Base-by-base conservation (phyloP, 1,140 invertebrate species). In the Meloidogyne hapla region DNA sequence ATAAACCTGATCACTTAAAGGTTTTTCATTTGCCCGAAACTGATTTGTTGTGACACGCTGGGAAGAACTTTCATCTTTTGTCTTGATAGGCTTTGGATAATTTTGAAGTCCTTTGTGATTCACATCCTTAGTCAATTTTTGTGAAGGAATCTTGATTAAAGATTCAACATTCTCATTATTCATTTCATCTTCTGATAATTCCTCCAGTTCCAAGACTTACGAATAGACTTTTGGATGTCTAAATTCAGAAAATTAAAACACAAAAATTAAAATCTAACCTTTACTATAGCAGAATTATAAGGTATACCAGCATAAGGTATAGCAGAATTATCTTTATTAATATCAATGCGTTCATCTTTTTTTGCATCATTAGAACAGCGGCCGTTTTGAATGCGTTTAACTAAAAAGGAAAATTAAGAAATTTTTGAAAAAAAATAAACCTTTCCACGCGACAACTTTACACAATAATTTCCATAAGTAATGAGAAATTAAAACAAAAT, bases 401-500 rank as follows among this genome's bases (percentile, higher is more conserved):
- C 18, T 56, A n/a, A 9, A 15, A 69, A 40, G 4, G 0, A 38
- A 33, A 33, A 18, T 1, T 10, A n/a, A n/a, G n/a, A n/a, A n/a
- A n/a, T n/a, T n/a, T n/a, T n/a, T n/a, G n/a, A n/a, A n/a, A 18
- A 38, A 69, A 45, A 40, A 9, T 2, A 8, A 18, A 70, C 69
- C 69, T 70, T 45, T 70, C 69, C 69, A 70, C 0, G 13, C 9
- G 25, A 42, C 5, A 9, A 70, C 61, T 21, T n/a, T 70, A 2
- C 40, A 15, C n/a, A 45, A 21, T n/a, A 26, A 70, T 56, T 21
- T 70, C 69, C 69, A 56, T 48, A 45, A 45, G 25, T 56, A 45
- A 40, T 21, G 40, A n/a, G 45, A 70, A 42, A 70, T 48, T 18
- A 70, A 21, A 48, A 28, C 28, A 26, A 70, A 45, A 61, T 70